phyloP scores from a whole-genome alignment of 2,113 vertebrate genomes.

The Puntigrus tetrazona region DNA sequence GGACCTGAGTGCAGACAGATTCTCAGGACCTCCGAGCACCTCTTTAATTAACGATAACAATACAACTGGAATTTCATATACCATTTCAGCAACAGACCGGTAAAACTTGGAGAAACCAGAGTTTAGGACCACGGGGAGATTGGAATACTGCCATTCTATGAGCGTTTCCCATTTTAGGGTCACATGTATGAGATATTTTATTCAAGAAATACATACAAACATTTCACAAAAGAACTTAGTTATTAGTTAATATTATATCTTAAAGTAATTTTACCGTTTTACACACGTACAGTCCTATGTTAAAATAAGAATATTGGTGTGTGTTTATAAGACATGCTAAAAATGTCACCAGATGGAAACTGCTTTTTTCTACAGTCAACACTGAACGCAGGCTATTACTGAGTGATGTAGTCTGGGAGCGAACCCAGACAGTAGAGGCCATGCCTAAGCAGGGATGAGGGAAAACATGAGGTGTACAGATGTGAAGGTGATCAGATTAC shows the following conservation, averaged over 20 bases:
- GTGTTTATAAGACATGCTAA: neutral
- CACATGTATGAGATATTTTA: neutral
- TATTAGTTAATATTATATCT: neutral
- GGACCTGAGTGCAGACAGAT: constrained; percentile 43
- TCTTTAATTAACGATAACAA: constrained; percentile 52
- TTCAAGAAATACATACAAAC: neutral
- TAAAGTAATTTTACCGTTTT: neutral
- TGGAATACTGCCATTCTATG: neutral
- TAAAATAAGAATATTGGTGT: neutral
- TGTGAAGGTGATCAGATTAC: constrained; percentile 58
- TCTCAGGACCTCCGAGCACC: constrained; percentile 53
- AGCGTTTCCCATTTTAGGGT: neutral
- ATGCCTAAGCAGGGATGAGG: constrained; percentile 10
- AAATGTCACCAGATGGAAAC: constrained; percentile 9
- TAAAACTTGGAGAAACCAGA: constrained; percentile 38
- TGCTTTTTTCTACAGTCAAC: neutral
- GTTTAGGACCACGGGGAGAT: constrained; percentile 8
- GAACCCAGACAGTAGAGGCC: neutral
- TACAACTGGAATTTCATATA: constrained; percentile 35
- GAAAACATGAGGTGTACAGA: constrained; percentile 29
- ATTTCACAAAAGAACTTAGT: too few relatives aligned
- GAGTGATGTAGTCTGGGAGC: constrained; percentile 11
- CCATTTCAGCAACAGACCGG: constrained; percentile 30
- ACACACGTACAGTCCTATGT: neutral
- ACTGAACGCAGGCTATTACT: neutral